Evolutionary conservation across 2,113 vertebrate species (phyloP), one percentile per base, ranked within the genome.

Genomic region (Leptobrachium ailaonicum): DNA sequence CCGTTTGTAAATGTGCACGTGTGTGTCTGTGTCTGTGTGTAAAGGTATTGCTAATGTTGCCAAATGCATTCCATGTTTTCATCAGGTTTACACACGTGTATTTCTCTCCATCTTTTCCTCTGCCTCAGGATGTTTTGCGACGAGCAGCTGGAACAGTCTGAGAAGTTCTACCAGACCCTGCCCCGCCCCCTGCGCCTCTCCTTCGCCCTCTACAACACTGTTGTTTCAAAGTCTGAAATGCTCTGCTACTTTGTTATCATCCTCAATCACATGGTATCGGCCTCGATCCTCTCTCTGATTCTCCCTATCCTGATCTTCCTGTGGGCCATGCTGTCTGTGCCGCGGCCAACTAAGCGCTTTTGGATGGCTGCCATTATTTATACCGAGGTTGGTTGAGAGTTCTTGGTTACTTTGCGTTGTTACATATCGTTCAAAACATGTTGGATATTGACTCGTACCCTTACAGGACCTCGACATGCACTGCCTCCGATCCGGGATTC

Each of bases 351-450:
- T 75, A 92, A 93, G 71, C 84, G 86, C 77, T 93, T 93, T 81
- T 90, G 93, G 90, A 91, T 92, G 91, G 89, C 90, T 0, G 92
- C 89, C 0, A 93, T 92, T 12, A 90, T 92, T 81, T 92, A 95
- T 88, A 93, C 90, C 2, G 92, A 95, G 89, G 93, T 93, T 71
- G 2, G 83, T 56, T 11, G 56, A 8, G 47, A 8, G 8, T 50
- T 50, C 8, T 8, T 8, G 8, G 47, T 50, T 50, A 50, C 47
- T 8, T 4, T 8, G 8, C 47, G 8, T 50, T 50, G 47, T 50
- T 5, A 50, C 47, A 50, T 32, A 32, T 32, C 20, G 20, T 32
- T 32, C 20, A 32, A 32, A 32, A 32, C 20, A 32, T 32, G 20
- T 32, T 32, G 20, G 20, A 32, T 32, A 32, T 32, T 32, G 20